phyloP scores from a whole-genome alignment of 2,797 vertebrate species.

The Etheostoma nigrum region DNA sequence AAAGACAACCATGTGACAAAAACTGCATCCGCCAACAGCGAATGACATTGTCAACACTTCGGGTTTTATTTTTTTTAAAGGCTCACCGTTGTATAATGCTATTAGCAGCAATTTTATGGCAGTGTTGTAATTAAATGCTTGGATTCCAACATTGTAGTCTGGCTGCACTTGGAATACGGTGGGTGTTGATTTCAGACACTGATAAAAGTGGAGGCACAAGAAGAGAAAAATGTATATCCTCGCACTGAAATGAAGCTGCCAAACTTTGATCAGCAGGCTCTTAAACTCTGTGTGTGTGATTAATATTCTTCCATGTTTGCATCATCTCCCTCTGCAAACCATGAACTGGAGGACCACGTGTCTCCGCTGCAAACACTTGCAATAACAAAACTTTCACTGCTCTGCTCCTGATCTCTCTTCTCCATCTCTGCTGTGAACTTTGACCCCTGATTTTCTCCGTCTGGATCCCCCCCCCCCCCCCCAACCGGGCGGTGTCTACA shows the following conservation, averaged over 20 bases:
- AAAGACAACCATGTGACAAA: too few species aligned
- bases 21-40: too few species aligned
- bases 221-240: conserved; percentile 61
- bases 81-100: neutral
- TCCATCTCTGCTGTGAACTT: conserved; percentile 61
- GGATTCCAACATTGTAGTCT: too few species aligned
- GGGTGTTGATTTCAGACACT: conserved; percentile 56
- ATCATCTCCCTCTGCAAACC: conserved; percentile 36
- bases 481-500: conserved; percentile 28
- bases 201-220: conserved; percentile 32
- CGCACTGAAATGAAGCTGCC: conserved; percentile 33
- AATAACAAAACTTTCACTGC: conserved; percentile 36
- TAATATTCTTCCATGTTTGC: conserved; percentile 61
- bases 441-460: conserved; percentile 63
- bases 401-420: conserved; percentile 69
- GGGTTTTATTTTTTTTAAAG: too few species aligned
- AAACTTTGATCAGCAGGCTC: neutral
- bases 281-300: conserved; percentile 46
- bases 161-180: neutral
- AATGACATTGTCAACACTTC: too few species aligned
- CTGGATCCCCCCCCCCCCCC: conserved; percentile 38
- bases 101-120: neutral
- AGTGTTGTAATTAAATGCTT: too few species aligned
- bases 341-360: conserved; percentile 15
- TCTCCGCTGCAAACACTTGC: conserved; percentile 22